Conservation (phyloP, 1,140 invertebrate genomes). For the Phortica variegata region DNA sequence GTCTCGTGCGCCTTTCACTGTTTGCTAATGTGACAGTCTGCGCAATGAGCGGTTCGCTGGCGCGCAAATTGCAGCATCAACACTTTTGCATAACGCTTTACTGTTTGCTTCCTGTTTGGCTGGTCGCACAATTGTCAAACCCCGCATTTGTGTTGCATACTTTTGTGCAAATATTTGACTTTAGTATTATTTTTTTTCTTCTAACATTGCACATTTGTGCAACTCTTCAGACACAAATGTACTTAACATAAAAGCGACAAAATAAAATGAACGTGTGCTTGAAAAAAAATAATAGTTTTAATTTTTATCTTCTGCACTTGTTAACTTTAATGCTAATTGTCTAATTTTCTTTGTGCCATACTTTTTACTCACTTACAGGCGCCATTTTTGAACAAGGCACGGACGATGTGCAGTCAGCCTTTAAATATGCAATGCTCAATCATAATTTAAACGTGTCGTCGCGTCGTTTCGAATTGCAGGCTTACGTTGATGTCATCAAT, state of each 20-base stretch:
- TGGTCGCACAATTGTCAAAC: neutral
- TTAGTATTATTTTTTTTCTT: conserved; percentile 39
- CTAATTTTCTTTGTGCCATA: too few relatives aligned
- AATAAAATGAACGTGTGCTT: too few relatives aligned
- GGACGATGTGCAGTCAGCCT: conserved; percentile 84
- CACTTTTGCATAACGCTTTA: conserved; percentile 42
- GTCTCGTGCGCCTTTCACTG: too few relatives aligned
- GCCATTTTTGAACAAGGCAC: conserved; percentile 87
- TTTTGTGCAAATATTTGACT: conserved; percentile 50
- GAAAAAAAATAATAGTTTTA: too few relatives aligned
- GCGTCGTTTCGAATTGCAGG: conserved; percentile 76
- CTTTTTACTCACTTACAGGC: conserved; percentile 66
- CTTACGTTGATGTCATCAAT: conserved; percentile 88
- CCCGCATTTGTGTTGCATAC: conserved; percentile 37
- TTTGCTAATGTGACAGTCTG: conserved; percentile 48
- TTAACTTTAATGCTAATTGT: too few relatives aligned
- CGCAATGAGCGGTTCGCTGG: conserved; percentile 30
- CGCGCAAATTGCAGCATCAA: conserved; percentile 48
- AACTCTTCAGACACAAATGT: too few relatives aligned
- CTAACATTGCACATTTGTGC: too few relatives aligned
- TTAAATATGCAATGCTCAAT: conserved; percentile 81
- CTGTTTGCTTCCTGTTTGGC: neutral
- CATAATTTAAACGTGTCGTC: conserved; percentile 76
- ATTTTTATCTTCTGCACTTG: too few relatives aligned
- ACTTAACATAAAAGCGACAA: too few relatives aligned